Evolutionary conservation across 2,888 invertebrate species (phyloP).

Genomic region (Watsonalla binaria): DNA sequence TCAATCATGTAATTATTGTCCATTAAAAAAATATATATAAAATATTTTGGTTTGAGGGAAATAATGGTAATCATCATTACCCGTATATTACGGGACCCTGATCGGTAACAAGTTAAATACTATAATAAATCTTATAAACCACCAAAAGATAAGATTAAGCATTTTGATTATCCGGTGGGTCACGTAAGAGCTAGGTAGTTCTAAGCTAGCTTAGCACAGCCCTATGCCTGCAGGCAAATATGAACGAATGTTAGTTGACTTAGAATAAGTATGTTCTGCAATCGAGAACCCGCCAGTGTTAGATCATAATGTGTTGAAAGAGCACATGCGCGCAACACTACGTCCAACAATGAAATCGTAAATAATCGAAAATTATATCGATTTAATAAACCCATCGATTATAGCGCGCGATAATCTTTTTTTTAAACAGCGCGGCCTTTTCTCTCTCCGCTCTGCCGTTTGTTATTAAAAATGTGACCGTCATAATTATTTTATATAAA

Average conservation of each 20-base stretch:
- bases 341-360: constrained; percentile 64
- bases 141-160: too few relatives aligned
- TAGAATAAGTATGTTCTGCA: constrained; percentile 79
- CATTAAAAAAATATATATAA: too few relatives aligned
- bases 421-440: constrained; percentile 14
- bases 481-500: constrained; percentile 18
- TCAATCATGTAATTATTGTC: too few relatives aligned
- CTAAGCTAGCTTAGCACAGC: constrained; percentile 59
- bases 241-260: constrained; percentile 80
- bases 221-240: constrained; percentile 78
- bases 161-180: neutral
- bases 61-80: too few relatives aligned
- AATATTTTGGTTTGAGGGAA: too few relatives aligned
- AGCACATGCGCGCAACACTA: constrained; percentile 70
- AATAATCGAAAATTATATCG: constrained; percentile 24
- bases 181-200: constrained; percentile 24
- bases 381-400: constrained; percentile 20
- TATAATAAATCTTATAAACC: too few relatives aligned
- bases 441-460: constrained; percentile 18
- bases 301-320: constrained; percentile 79
- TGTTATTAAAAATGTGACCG: constrained; percentile 42
- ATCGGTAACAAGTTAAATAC: too few relatives aligned
- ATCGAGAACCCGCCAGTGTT: constrained; percentile 77
- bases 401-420: constrained; percentile 35
- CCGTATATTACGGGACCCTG: too few relatives aligned